These are phyloP conservation scores for Seira musarum DNA, from an alignment of 2,888 invertebrate species.

Conservation along the genomic window DNA sequence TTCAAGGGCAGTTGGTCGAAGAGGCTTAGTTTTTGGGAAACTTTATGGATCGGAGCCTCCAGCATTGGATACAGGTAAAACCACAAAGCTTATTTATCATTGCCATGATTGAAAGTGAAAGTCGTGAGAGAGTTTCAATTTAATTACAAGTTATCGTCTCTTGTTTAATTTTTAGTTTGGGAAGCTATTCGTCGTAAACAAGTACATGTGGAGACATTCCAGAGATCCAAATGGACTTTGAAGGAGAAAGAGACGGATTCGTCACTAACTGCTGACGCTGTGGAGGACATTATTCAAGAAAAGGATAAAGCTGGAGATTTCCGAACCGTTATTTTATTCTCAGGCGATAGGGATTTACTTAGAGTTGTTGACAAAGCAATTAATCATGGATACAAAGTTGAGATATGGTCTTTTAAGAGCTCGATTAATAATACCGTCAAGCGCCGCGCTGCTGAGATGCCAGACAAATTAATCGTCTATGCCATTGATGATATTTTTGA, in stretches of 20 bases:
- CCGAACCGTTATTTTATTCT: conserved; percentile 59
- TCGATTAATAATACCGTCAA: conserved; percentile 44
- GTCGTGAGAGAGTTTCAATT: not conserved
- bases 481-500: conserved; percentile 57
- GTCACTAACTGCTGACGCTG: conserved; percentile 60
- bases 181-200: conserved; percentile 55
- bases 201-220: conserved; percentile 55
- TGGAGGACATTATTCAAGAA: conserved; percentile 54
- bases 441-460: conserved; percentile 25
- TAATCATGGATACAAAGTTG: conserved; percentile 57
- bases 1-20: conserved; percentile 41
- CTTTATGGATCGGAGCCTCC: conserved; percentile 64
- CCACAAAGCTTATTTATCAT: not conserved
- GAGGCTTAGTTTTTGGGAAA: conserved; percentile 52
- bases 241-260: conserved; percentile 62
- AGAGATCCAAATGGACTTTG: conserved; percentile 53
- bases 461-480: conserved; percentile 22
- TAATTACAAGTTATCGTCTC: not conserved
- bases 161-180: conserved; percentile 44
- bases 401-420: conserved; percentile 64
- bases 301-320: conserved; percentile 28
- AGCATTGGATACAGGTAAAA: conserved; percentile 51
- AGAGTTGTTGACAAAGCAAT: conserved; percentile 59
- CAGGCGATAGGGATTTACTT: conserved; percentile 62
- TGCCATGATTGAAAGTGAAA: not conserved